Percentiles rank a stretch among this genome's conserved stretches.
Evolutionary conservation across 2,888 invertebrate genomes (phyloP).

Genomic region (Ochropleura leucogaster): DNA sequence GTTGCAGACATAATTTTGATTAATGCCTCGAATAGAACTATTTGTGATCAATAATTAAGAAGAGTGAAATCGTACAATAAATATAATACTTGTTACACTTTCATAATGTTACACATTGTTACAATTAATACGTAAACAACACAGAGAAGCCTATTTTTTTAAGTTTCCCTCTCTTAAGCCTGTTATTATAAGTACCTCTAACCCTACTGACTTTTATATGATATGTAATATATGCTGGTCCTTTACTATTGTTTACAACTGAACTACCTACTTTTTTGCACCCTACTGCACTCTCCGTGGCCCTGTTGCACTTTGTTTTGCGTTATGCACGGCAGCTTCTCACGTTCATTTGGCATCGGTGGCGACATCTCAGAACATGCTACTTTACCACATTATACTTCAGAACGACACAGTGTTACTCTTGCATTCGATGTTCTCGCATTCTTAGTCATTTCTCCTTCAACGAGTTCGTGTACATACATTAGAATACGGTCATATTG

Average conservation of each 20-base stretch:
- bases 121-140: constrained; percentile 84
- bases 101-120: constrained; percentile 87
- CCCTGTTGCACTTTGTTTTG: constrained; percentile 84
- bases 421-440: constrained; percentile 84
- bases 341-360: constrained; percentile 77
- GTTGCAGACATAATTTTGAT: constrained; percentile 77
- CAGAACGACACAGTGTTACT: constrained; percentile 82
- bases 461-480: constrained; percentile 80
- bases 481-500: constrained; percentile 75
- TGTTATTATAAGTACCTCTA: constrained; percentile 73
- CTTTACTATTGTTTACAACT: constrained; percentile 68
- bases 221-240: constrained; percentile 62
- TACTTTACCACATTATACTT: constrained; percentile 81
- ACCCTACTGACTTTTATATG: constrained; percentile 66
- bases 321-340: constrained; percentile 85
- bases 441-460: constrained; percentile 77
- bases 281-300: constrained; percentile 82
- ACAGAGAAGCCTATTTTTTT: constrained; percentile 85
- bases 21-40: constrained; percentile 80
- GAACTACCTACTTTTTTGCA: constrained; percentile 68
- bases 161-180: constrained; percentile 81
- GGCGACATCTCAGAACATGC: constrained; percentile 76
- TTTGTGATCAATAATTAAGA: constrained; percentile 86
- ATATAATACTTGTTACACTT: constrained; percentile 86
- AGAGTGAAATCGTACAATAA: constrained; percentile 89